These are phyloP conservation scores for Cantharis flavilabris DNA, from an alignment of 2,888 invertebrate genomes.

Conservation along the genomic window DNA sequence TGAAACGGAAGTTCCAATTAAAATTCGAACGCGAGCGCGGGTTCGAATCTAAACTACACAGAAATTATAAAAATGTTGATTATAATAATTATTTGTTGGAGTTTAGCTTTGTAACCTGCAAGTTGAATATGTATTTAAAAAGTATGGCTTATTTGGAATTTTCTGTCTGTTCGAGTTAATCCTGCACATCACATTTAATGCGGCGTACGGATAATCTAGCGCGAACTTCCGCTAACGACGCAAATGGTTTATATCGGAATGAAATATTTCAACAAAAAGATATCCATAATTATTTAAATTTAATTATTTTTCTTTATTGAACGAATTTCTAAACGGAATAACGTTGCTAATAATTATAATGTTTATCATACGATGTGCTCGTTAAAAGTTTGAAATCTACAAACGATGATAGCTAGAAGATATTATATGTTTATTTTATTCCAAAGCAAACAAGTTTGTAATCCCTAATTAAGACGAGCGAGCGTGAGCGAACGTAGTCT, in stretches of 20 bases:
- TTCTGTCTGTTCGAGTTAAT: conserved; percentile 12
- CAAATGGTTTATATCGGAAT: conserved; percentile 4
- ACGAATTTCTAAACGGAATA: background rate
- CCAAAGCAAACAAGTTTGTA: no score
- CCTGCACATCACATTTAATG: conserved; percentile 18
- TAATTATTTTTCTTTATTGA: background rate
- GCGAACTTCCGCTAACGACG: conserved; percentile 17
- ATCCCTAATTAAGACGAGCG: no score
- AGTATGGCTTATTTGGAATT: conserved; percentile 1
- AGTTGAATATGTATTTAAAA: background rate
- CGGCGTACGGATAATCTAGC: conserved; percentile 12
- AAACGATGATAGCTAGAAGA: no score
- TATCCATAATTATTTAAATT: background rate
- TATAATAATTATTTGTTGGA: background rate
- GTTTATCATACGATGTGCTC: no score
- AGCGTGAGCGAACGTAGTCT: no score
- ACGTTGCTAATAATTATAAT: conserved; percentile 10
- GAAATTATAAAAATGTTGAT: background rate
- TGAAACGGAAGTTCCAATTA: background rate
- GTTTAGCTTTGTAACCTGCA: background rate
- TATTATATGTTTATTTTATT: no score
- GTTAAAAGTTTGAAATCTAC: no score
- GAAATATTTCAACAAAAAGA: background rate
- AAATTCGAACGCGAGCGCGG: background rate
- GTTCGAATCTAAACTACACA: background rate